Evolutionary conservation across 1,140 invertebrate genomes (phyloP).

Genomic region (Ceratina calcarata): DNA sequence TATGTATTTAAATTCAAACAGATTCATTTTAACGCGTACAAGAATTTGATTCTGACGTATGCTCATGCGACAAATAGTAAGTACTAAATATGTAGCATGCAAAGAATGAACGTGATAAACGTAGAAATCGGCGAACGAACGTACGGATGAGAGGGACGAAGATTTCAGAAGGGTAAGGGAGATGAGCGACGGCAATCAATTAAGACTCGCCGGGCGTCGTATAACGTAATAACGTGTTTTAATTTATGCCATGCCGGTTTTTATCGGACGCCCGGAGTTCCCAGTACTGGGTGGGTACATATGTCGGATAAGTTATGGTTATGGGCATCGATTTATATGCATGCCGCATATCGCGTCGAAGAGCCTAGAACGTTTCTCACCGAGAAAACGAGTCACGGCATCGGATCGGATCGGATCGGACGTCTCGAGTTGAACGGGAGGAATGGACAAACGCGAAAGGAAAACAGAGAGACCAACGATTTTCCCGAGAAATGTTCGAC

Average conservation of each 20-base stretch:
- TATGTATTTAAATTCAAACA: constrained; percentile 6
- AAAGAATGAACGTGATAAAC: not conserved
- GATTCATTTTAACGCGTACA: constrained; percentile 10
- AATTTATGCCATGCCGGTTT: constrained; percentile 57
- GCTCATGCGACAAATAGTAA: not conserved
- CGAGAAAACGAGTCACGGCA: constrained; percentile 44
- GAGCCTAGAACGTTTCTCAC: constrained; percentile 63
- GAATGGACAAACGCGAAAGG: constrained; percentile 33
- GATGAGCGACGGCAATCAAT: constrained; percentile 53
- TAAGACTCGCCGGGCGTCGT: constrained; percentile 48
- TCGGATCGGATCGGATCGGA: constrained; percentile 4
- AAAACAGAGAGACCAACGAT: constrained; percentile 35
- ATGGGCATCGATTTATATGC: constrained; percentile 66
- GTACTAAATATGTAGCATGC: too few relatives aligned
- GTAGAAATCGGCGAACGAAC: not conserved
- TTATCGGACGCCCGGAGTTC: constrained; percentile 60
- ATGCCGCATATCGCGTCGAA: constrained; percentile 64
- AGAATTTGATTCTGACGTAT: not conserved
- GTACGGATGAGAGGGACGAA: not conserved
- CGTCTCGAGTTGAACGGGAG: constrained; percentile 31
- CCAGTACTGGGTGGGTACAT: constrained; percentile 56
- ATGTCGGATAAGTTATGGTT: constrained; percentile 59
- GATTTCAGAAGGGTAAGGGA: constrained; percentile 4
- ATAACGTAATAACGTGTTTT: constrained; percentile 62
- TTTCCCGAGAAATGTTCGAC: constrained; percentile 58